Base-by-base conservation (phyloP, 2,888 invertebrate species). In the Fragum sueziense region DNA sequence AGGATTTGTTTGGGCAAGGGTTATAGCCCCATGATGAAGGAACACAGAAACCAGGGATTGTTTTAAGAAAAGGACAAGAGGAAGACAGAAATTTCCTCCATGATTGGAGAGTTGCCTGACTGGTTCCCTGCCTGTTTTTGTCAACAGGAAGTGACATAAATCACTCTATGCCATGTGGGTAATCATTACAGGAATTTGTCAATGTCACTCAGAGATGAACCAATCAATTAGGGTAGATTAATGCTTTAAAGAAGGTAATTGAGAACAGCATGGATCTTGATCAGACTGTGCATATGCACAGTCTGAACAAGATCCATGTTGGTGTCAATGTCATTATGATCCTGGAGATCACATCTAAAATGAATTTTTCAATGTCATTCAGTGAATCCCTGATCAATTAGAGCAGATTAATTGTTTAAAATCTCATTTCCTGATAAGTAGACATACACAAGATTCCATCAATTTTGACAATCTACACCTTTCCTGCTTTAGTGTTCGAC, bases 151-250 rank as follows among this genome's bases (percentile, higher is more conserved):
- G 70, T 52, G 51, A 51, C 69, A 70, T 70, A 70, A 70, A 72
- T 62, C 72, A 61, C 72, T 47, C 47, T 31, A 33, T 61, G 61
- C 72, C 51, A 47, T 61, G 72, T 72, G 59, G 47, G 59, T 72
- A 72, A 72, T 72, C 61, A 72, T 72, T 61, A 72, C 61, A 72
- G 47, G 72, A 61, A 72, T 72, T 72, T 72, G 72, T 72, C 72
- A 62, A 47, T 65, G 65, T 65, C 65, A 65, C 41, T 33, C 65
- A 25, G 62, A 70, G 54, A 27, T 34, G 34, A 17, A 33, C 22
- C 31, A 17, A 57, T 54, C 54, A 70, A 70, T 70, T 70, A 70
- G 70, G 54, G 14, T 34, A 70, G 57, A 70, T 70, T 54, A 70
- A 65, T 65, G 22, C 65, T 41, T 41, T 61, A 61, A 61, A 31